Evolutionary conservation across 2,113 vertebrate species (phyloP).

Genomic region (Pedetes capensis): DNA sequence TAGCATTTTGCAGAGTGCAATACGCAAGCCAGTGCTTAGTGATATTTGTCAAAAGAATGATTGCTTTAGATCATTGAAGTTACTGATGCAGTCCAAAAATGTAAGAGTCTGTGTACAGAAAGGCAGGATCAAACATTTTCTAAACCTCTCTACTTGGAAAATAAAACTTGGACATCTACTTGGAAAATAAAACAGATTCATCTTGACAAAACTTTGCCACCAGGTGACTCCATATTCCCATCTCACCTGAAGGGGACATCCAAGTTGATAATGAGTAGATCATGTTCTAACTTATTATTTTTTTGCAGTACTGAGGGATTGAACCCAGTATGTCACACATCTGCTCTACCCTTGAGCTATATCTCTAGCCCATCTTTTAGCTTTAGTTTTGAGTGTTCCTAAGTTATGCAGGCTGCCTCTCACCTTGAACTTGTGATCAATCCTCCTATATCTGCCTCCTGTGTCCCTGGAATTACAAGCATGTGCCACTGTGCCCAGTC

Average conservation of each 20-base stretch:
- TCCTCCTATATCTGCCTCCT: too few species aligned
- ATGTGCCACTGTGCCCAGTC: too few species aligned
- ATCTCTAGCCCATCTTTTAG: too few species aligned
- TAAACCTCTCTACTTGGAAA: neutral
- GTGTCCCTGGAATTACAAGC: too few species aligned
- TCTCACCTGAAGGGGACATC: neutral
- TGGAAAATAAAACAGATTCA: neutral
- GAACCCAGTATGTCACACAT: too few species aligned
- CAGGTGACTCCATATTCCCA: neutral
- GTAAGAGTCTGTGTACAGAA: neutral
- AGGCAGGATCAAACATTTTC: neutral
- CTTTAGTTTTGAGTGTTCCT: too few species aligned
- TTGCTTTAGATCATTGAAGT: neutral
- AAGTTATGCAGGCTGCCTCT: too few species aligned
- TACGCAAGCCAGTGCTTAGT: neutral
- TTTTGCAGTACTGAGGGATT: too few species aligned
- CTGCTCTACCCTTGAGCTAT: too few species aligned
- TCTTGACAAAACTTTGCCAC: neutral
- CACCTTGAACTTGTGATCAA: too few species aligned
- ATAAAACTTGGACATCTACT: neutral
- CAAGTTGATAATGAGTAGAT: neutral
- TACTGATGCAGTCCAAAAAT: neutral
- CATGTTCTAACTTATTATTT: neutral
- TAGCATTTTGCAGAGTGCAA: accelerated
- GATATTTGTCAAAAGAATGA: neutral